These are phyloP conservation scores for Limnephilus rhombicus DNA, from an alignment of 2,888 invertebrate genomes.

Conservation along the genomic window DNA sequence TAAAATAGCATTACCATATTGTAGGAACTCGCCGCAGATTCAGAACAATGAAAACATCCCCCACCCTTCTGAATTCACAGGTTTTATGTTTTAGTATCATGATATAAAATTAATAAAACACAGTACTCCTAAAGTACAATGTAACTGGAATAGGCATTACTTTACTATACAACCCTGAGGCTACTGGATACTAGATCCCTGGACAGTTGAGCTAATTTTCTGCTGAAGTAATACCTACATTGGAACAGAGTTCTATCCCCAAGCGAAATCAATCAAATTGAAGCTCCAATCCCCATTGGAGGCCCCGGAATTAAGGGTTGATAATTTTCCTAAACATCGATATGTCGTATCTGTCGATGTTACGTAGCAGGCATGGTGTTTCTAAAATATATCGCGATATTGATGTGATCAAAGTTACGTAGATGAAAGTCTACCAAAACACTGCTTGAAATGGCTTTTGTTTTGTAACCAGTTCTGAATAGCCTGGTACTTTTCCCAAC, in stretches of 20 bases:
- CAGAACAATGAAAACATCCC: not conserved
- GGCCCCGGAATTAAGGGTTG: not conserved
- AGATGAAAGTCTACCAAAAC: too few species aligned
- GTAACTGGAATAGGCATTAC: not conserved
- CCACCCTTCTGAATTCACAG: not conserved
- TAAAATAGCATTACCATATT: too few species aligned
- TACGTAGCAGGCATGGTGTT: not conserved
- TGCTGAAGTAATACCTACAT: constrained; percentile 47
- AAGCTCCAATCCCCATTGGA: constrained; percentile 21
- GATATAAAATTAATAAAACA: not conserved
- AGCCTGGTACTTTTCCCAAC: too few species aligned
- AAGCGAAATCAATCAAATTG: constrained; percentile 65
- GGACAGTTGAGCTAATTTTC: constrained; percentile 58
- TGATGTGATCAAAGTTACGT: too few species aligned
- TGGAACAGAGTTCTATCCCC: constrained; percentile 53
- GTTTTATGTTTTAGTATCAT: not conserved
- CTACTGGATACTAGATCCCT: constrained; percentile 5
- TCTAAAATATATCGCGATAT: not conserved
- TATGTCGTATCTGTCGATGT: not conserved
- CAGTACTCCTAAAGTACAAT: not conserved
- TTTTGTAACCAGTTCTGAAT: too few species aligned
- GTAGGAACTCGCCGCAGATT: not conserved
- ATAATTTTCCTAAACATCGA: not conserved
- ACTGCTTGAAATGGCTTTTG: too few species aligned
- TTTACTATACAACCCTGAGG: not conserved